Conservation (phyloP, 53 echinoderm and acorn worm genomes). For the Echinometra lucunter region DNA sequence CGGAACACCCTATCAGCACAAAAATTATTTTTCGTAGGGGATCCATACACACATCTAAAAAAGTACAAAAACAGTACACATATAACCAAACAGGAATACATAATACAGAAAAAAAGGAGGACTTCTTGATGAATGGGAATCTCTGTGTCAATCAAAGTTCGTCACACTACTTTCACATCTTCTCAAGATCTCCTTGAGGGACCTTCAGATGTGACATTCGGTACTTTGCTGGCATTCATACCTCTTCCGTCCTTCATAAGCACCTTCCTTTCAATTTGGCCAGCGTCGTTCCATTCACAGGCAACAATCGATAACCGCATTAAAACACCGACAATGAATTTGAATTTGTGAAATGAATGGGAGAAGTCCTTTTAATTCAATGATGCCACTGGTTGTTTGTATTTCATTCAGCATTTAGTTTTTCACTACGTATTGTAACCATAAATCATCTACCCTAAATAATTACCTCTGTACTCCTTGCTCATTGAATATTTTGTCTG, state of each 20-base stretch:
- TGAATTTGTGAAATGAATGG: background rate
- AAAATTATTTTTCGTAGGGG: no score
- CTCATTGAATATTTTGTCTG: no score
- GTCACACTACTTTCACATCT: background rate
- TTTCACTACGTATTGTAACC: no score
- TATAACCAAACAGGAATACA: no score
- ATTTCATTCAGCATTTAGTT: no score
- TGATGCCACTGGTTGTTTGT: no score
- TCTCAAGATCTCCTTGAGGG: background rate
- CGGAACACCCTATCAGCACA: no score
- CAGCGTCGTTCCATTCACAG: background rate
- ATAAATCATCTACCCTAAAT: no score
- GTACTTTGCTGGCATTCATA: constrained; percentile 24
- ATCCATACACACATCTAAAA: no score
- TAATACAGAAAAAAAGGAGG: no score
- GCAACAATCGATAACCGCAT: constrained; percentile 1
- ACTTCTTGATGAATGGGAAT: background rate
- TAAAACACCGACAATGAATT: background rate
- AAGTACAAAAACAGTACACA: no score
- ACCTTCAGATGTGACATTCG: background rate
- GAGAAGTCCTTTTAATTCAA: background rate
- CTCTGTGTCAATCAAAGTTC: background rate
- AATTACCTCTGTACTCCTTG: no score
- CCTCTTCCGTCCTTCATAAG: background rate
- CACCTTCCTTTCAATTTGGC: background rate